A percentile compares a stretch with the other conserved stretches of the same genome.
These are phyloP conservation scores for Branchellion lobata DNA, from an alignment of 2,888 invertebrate genomes.

Conservation along the genomic window DNA sequence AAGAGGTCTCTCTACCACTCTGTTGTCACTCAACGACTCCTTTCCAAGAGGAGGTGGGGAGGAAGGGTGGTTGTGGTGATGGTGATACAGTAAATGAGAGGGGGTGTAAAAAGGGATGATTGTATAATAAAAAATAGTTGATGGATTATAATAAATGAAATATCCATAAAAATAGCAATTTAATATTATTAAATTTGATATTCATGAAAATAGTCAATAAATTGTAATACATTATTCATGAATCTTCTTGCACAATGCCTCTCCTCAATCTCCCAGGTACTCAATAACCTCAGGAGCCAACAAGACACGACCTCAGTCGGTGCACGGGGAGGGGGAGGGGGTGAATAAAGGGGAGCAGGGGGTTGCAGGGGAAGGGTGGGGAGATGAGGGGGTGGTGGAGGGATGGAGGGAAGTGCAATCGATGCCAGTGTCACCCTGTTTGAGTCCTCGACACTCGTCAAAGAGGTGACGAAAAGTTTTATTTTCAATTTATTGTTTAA, in stretches of 20 bases:
- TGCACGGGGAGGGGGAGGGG: neutral
- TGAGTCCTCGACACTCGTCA: slow-evolving; percentile 19
- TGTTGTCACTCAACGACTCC: slow-evolving; percentile 40
- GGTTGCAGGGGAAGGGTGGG: neutral
- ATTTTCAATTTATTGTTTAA: too few relatives aligned
- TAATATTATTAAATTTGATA: too few relatives aligned
- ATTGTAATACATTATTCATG: too few relatives aligned
- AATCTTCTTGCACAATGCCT: too few relatives aligned
- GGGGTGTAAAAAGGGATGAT: too few relatives aligned
- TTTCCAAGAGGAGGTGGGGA: too few relatives aligned
- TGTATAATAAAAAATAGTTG: too few relatives aligned
- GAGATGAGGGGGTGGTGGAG: slow-evolving; percentile 12
- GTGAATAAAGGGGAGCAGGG: neutral
- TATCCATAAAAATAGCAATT: too few relatives aligned
- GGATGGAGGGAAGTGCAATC: neutral
- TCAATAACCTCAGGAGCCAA: slow-evolving; percentile 51
- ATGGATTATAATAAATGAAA: too few relatives aligned
- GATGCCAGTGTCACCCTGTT: slow-evolving; percentile 35
- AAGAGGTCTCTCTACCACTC: slow-evolving; percentile 52
- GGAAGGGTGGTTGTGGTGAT: too few relatives aligned
- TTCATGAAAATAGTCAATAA: too few relatives aligned
- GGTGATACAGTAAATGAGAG: too few relatives aligned
- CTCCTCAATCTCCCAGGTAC: neutral
- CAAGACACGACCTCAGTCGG: neutral
- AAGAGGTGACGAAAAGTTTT: slow-evolving; percentile 35